These are phyloP conservation scores for Sylvia atricapilla DNA, from an alignment of 2,113 vertebrate species.

Conservation along the genomic window DNA sequence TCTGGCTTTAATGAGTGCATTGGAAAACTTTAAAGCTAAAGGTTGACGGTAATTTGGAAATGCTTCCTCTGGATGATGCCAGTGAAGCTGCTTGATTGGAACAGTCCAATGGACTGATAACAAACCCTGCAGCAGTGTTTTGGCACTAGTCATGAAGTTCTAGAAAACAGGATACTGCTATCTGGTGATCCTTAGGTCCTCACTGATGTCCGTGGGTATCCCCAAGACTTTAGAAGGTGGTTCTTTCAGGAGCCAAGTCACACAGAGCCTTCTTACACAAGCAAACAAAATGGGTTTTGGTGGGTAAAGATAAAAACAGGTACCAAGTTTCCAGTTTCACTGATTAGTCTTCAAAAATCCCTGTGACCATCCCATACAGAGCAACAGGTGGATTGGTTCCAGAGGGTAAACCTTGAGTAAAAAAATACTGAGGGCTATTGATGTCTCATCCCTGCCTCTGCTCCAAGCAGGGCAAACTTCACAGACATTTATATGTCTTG, in stretches of 20 bases:
- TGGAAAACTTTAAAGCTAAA: neutral
- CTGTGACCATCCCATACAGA: neutral
- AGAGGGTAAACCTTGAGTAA: neutral
- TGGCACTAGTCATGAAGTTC: neutral
- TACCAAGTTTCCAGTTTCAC: neutral
- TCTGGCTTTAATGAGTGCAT: neutral
- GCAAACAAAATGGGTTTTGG: neutral
- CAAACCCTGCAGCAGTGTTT: neutral
- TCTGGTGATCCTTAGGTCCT: neutral
- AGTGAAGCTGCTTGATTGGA: neutral
- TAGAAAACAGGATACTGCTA: neutral
- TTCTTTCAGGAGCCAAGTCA: neutral
- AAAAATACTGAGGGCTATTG: neutral
- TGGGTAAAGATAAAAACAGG: neutral
- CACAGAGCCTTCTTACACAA: neutral
- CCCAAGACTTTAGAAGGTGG: neutral
- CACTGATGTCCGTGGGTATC: neutral
- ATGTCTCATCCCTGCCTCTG: neutral
- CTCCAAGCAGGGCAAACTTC: neutral
- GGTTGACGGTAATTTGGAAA: neutral
- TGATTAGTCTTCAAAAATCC: neutral
- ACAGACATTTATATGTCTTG: neutral
- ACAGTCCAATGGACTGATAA: neutral
- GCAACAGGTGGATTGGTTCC: neutral
- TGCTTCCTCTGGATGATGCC: neutral